Evolutionary conservation across 2,888 invertebrate genomes (phyloP).

Genomic region (Bhutanitis thaidina): DNA sequence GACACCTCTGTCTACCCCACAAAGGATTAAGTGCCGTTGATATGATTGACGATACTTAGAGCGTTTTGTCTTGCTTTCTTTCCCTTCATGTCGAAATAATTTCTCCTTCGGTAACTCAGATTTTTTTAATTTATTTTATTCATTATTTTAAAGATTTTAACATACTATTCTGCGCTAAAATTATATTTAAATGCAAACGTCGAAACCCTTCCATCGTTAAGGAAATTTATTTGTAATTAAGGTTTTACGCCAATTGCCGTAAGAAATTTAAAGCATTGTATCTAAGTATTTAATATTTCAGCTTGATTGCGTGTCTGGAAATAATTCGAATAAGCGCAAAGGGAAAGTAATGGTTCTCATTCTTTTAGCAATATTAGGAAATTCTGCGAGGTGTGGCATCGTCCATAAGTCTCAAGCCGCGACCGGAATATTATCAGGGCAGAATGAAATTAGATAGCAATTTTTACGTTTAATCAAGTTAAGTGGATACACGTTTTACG

Average conservation of each 20-base stretch:
- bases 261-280: neutral
- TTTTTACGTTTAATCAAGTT: constrained; percentile 60
- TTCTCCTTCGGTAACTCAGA: too few species aligned
- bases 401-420: constrained; percentile 44
- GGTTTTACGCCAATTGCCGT: neutral
- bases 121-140: too few species aligned
- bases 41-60: too few species aligned
- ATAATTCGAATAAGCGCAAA: constrained; percentile 64
- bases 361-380: constrained; percentile 62
- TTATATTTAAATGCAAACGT: too few species aligned
- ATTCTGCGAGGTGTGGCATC: constrained; percentile 62
- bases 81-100: too few species aligned
- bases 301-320: constrained; percentile 65
- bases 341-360: constrained; percentile 62
- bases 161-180: too few species aligned
- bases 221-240: too few species aligned
- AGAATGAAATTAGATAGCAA: constrained; percentile 52
- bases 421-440: constrained; percentile 50
- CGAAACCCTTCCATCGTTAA: too few species aligned
- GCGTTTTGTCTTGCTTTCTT: too few species aligned
- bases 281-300: constrained; percentile 40
- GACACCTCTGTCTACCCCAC: too few species aligned
- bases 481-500: constrained; percentile 30
- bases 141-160: too few species aligned
- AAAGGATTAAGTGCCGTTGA: too few species aligned